Conservation (phyloP, 1,140 invertebrate species). For the Lepidurus apus region DNA sequence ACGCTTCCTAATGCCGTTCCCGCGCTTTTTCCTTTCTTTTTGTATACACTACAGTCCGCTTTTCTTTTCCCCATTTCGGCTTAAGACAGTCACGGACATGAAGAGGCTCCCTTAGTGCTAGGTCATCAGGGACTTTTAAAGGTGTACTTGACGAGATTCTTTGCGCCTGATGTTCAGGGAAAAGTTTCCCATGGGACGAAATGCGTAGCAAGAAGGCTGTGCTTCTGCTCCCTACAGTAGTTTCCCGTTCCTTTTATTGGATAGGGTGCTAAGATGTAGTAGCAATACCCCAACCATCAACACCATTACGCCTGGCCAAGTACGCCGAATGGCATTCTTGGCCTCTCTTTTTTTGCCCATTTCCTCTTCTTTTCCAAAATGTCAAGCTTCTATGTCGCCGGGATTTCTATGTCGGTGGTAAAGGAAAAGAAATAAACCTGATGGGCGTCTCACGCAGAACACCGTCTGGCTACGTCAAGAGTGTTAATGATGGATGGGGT, state of each 20-base stretch:
- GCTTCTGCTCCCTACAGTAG: not conserved
- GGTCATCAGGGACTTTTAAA: not conserved
- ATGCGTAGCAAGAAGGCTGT: not conserved
- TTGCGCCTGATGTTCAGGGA: not conserved
- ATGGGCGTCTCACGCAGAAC: not conserved
- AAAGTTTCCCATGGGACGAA: not conserved
- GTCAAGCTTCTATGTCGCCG: too few relatives aligned
- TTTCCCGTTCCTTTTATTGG: not conserved
- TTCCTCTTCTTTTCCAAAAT: not conserved
- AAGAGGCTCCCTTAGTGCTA: not conserved
- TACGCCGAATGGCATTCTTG: not conserved
- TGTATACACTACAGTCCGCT: not conserved
- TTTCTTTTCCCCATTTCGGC: not conserved
- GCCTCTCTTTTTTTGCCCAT: not conserved
- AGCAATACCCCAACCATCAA: not conserved
- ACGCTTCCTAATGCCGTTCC: not conserved
- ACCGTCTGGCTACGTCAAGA: not conserved
- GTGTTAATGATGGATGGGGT: not conserved
- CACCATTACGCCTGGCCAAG: not conserved
- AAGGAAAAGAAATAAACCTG: not conserved
- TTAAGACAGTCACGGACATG: not conserved
- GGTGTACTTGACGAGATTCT: conserved; percentile 1
- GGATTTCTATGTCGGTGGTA: not conserved
- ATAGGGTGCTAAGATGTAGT: not conserved
- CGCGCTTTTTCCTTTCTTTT: not conserved